Conservation (phyloP, 2,888 invertebrate genomes). For the Mesopsocus fuscifrons region DNA sequence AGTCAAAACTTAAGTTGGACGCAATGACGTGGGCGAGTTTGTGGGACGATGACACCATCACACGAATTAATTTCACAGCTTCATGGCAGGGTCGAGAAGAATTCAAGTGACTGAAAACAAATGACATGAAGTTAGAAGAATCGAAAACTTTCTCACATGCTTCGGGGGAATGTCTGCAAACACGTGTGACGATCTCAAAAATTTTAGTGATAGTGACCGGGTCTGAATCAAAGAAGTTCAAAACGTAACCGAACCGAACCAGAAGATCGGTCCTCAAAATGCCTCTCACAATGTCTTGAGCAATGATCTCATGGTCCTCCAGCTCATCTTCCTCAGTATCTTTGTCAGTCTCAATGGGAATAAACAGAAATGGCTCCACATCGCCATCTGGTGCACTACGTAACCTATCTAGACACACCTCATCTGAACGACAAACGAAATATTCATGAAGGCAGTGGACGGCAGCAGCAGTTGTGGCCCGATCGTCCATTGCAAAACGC, state of each 20-base stretch:
- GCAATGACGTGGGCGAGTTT: neutral
- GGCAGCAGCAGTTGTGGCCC: conserved; percentile 52
- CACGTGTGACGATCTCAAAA: conserved; percentile 57
- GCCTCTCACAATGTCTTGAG: conserved; percentile 60
- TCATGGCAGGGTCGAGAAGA: neutral
- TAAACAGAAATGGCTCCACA: conserved; percentile 35
- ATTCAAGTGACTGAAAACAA: conserved; percentile 25
- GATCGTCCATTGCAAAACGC: conserved; percentile 72
- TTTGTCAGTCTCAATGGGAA: conserved; percentile 21
- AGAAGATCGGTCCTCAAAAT: conserved; percentile 55
- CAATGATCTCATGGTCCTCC: conserved; percentile 72
- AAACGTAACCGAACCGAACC: conserved; percentile 52
- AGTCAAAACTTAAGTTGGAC: neutral
- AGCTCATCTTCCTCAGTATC: conserved; percentile 38
- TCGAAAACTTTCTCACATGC: conserved; percentile 40
- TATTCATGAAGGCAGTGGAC: conserved; percentile 55
- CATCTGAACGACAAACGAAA: conserved; percentile 58
- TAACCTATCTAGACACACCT: conserved; percentile 48
- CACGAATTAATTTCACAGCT: neutral
- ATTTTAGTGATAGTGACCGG: conserved; percentile 52
- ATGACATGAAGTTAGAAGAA: conserved; percentile 41
- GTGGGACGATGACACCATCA: neutral
- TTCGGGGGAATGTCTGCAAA: conserved; percentile 56
- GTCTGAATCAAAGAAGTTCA: conserved; percentile 46
- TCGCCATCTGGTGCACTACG: conserved; percentile 44